A percentile compares a stretch with the other conserved stretches of the same genome.
Conservation (phyloP, 2,888 invertebrate species). For the Ophonus ardosiacus region DNA sequence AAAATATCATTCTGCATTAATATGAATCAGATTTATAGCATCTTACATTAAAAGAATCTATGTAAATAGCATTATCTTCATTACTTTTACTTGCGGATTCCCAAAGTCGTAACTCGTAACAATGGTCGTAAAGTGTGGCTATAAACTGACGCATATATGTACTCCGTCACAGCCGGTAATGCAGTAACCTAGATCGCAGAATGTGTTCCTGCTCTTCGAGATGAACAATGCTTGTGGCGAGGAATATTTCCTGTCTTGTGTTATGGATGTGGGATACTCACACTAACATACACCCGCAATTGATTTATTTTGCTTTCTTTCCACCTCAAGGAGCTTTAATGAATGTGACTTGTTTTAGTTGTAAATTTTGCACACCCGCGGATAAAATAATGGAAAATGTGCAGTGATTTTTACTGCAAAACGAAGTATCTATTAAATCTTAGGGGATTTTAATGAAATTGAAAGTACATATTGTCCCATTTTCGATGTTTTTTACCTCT, state of each 20-base stretch:
- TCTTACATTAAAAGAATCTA: too few relatives aligned
- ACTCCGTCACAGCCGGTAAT: constrained; percentile 1
- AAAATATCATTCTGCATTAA: too few relatives aligned
- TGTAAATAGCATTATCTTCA: too few relatives aligned
- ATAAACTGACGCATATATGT: too few relatives aligned
- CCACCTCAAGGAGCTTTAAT: not conserved
- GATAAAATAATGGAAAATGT: not conserved
- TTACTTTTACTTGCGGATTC: too few relatives aligned
- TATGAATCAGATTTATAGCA: too few relatives aligned
- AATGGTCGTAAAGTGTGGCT: too few relatives aligned
- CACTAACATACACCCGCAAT: not conserved
- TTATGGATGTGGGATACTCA: too few relatives aligned
- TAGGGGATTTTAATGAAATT: not conserved
- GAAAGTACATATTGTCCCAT: too few relatives aligned
- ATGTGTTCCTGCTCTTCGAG: not conserved
- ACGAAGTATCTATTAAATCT: not conserved
- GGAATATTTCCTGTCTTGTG: not conserved
- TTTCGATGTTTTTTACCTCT: too few relatives aligned
- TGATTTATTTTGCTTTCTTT: constrained; percentile 15
- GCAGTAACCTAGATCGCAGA: not conserved
- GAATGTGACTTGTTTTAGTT: constrained; percentile 23
- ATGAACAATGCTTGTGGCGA: not conserved
- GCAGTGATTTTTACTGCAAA: not conserved
- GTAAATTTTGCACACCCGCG: not conserved
- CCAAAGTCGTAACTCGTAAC: too few relatives aligned